Conservation (phyloP, 2,113 vertebrate genomes). For the Datnioides undecimradiatus region DNA sequence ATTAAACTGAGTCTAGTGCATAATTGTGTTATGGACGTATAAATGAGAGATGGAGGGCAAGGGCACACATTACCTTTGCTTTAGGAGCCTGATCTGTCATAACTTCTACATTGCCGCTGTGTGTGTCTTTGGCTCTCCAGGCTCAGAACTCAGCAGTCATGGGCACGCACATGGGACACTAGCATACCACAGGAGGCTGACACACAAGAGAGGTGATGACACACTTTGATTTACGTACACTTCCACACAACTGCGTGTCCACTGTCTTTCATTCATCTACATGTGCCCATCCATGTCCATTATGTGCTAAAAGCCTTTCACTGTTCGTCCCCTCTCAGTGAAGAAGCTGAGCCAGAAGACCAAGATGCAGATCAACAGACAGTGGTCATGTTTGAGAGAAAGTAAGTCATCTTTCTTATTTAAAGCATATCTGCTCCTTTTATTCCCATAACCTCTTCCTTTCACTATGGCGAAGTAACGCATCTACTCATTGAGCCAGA, state of each 20-base stretch:
- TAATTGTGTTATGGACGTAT: slow-evolving; percentile 12
- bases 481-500: slow-evolving; percentile 64
- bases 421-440: slow-evolving; percentile 53
- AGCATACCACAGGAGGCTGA: slow-evolving; percentile 14
- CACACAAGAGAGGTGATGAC: slow-evolving; percentile 73
- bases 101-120: slow-evolving; percentile 27
- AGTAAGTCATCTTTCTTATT: slow-evolving; percentile 78
- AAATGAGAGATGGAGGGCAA: background rate
- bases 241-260: background rate
- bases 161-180: slow-evolving; percentile 65
- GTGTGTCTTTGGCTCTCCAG: slow-evolving; percentile 31
- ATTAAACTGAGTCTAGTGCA: slow-evolving; percentile 33
- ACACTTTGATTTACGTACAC: slow-evolving; percentile 53
- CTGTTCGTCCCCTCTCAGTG: slow-evolving; percentile 70
- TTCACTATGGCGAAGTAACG: slow-evolving; percentile 48
- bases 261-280: slow-evolving; percentile 49
- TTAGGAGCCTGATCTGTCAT: slow-evolving; percentile 34
- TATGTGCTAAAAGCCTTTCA: slow-evolving; percentile 74
- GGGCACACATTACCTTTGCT: background rate
- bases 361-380: slow-evolving; percentile 59
- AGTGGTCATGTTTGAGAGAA: slow-evolving; percentile 78
- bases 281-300: slow-evolving; percentile 43
- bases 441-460: slow-evolving; percentile 62
- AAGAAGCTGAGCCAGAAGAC: slow-evolving; percentile 31
- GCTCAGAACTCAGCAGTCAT: slow-evolving; percentile 48